Percentiles rank a stretch among this genome's conserved stretches.
phyloP scores from a whole-genome alignment of 2,113 vertebrate genomes.

The Antennarius striatus region DNA sequence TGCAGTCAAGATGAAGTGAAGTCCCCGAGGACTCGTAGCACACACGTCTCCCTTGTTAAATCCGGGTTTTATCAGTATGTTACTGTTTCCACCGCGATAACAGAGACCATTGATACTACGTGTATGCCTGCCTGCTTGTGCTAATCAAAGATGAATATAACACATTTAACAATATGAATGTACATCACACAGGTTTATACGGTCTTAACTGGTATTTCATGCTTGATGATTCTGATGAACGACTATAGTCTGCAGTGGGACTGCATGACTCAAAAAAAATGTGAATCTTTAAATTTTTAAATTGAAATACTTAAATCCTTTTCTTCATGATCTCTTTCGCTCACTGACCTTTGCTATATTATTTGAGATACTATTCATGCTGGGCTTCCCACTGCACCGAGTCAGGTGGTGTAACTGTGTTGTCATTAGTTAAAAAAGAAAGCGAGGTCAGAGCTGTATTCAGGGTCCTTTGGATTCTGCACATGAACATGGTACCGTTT shows the following conservation, averaged over 20 bases:
- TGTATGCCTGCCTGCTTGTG: conserved; percentile 14
- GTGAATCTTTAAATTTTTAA: too few relatives aligned
- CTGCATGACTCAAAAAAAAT: too few relatives aligned
- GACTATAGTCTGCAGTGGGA: neutral
- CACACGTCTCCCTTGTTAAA: conserved; percentile 41
- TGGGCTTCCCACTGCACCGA: too few relatives aligned
- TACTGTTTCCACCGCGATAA: conserved; percentile 62
- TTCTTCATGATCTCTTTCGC: too few relatives aligned
- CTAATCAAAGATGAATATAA: conserved; percentile 4
- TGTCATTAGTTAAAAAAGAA: too few relatives aligned
- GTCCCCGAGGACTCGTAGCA: conserved; percentile 25
- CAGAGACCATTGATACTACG: conserved; percentile 37
- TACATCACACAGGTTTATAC: neutral
- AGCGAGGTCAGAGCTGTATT: too few relatives aligned
- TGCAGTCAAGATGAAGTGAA: conserved; percentile 29
- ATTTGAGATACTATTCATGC: too few relatives aligned
- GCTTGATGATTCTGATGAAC: neutral
- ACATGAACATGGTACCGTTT: too few relatives aligned
- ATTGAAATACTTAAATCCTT: too few relatives aligned
- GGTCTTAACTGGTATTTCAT: neutral
- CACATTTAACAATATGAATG: conserved; percentile 3
- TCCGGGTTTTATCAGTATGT: conserved; percentile 45
- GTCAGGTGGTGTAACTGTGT: too few relatives aligned
- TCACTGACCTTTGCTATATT: too few relatives aligned
- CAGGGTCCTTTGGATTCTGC: too few relatives aligned